Base-by-base conservation (phyloP, 2,888 invertebrate genomes). In the Nasonovia ribisnigri region DNA sequence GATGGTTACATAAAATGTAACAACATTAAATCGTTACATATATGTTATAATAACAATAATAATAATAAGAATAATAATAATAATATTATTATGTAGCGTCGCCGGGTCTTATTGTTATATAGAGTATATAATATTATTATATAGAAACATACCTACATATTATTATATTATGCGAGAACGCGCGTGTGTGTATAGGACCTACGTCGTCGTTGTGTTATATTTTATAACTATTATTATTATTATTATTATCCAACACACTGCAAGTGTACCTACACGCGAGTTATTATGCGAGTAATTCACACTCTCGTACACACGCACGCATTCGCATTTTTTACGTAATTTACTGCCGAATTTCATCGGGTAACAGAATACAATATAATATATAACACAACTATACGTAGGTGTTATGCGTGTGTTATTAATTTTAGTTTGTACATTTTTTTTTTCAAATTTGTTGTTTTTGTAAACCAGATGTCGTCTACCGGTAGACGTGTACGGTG, bases 271-370 rank as follows among this genome's bases (percentile, higher is more conserved):
- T 67, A 51, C 51, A 20, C 20, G 36, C 36, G 36, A 51, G 67
- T 48, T 87, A 60, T 48, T 54, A 86, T n/a, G n/a, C 46, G n/a
- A n/a, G 54, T 54, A 92, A 92, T 92, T 92, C 67, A 88, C 92
- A 92, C 88, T 92, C 87, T 60, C 36, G 67, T 92, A 84, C 57
- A 92, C 92, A 92, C 77, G 42, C 88, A 46, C 36, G 6, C 77
- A 51, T 77, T 77, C 24, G 48, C 36, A 4, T 26, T 67, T 36
- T 88, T 92, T 42, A 48, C 48, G 67, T 92, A 88, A 92, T 67
- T 77, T 48, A 57, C 29, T 11, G 13, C 36, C 26, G 42, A n/a
- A 67, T 26, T 51, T 77, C 51, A 90, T 92, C 67, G 36, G 67
- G 88, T 51, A 92, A 92, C 29, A 77, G 29, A 57, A 88, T 88